Evolutionary conservation across 2,113 vertebrate species (phyloP).

Genomic region (Plectropomus leopardus): DNA sequence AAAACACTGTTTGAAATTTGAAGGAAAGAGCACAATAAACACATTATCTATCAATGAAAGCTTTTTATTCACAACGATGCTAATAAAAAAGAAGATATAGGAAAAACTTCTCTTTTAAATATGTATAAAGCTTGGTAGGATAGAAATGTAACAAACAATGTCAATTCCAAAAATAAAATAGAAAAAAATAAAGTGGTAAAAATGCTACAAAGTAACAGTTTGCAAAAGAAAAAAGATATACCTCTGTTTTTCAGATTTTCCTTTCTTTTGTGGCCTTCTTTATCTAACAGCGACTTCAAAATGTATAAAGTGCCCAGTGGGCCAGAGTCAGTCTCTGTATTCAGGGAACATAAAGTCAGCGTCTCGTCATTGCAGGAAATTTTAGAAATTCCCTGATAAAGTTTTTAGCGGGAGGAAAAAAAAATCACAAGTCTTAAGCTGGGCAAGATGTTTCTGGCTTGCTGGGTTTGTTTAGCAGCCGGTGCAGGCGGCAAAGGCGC

Average conservation of each 20-base stretch:
- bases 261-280: constrained; percentile 5
- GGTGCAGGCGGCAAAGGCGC: constrained; percentile 89
- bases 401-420: constrained; percentile 13
- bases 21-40: constrained; percentile 7
- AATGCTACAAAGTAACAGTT: constrained; percentile 79
- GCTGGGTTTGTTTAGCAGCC: constrained; percentile 83
- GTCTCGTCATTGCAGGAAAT: not conserved
- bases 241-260: constrained; percentile 16
- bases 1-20: not conserved
- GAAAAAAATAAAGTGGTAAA: constrained; percentile 36
- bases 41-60: constrained; percentile 12
- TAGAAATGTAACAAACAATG: constrained; percentile 78
- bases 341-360: constrained; percentile 5
- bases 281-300: not conserved
- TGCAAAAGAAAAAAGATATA: constrained; percentile 32
- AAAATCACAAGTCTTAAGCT: constrained; percentile 48
- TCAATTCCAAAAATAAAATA: constrained; percentile 42
- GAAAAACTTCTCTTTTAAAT: constrained; percentile 60
- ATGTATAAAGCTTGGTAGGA: constrained; percentile 53
- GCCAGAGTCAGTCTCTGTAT: not conserved
- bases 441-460: not conserved
- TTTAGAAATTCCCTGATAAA: not conserved
- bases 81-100: constrained; percentile 38
- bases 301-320: not conserved
- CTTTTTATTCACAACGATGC: constrained; percentile 77